Percentiles rank a stretch among this genome's conserved stretches.
phyloP scores from a whole-genome alignment of 2,113 vertebrate species.

The Channa maculata region DNA sequence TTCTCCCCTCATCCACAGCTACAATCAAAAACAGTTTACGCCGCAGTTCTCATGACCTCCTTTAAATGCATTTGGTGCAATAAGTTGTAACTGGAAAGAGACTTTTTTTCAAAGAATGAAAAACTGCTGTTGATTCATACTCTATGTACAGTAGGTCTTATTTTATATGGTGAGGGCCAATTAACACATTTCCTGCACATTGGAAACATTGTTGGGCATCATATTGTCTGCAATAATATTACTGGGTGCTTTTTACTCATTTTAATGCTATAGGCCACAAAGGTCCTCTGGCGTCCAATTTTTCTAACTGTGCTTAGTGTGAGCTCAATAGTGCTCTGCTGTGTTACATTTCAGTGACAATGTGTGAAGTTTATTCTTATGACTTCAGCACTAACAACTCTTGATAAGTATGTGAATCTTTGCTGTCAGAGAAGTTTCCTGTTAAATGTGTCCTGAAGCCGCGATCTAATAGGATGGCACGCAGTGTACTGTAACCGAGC shows the following conservation, averaged over 20 bases:
- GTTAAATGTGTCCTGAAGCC: slow-evolving; percentile 31
- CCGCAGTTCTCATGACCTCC: background rate
- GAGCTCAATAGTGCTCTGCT: background rate
- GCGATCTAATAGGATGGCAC: slow-evolving; percentile 22
- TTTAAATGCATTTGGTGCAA: too few relatives aligned
- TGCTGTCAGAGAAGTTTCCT: slow-evolving; percentile 42
- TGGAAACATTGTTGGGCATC: too few relatives aligned
- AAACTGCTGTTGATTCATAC: too few relatives aligned
- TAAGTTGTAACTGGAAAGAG: too few relatives aligned
- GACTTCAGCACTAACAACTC: background rate
- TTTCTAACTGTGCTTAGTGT: background rate
- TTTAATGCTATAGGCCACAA: background rate
- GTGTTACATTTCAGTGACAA: slow-evolving; percentile 48
- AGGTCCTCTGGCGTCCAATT: background rate
- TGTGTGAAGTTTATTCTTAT: slow-evolving; percentile 32
- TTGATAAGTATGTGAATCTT: slow-evolving; percentile 29
- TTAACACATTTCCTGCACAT: too few relatives aligned
- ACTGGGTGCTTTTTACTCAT: background rate
- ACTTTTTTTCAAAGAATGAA: too few relatives aligned
- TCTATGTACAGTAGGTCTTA: too few relatives aligned
- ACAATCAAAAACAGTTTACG: slow-evolving; percentile 16
- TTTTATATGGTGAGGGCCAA: too few relatives aligned
- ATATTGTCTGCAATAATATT: background rate
- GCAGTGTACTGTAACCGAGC: background rate
- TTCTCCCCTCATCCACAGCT: slow-evolving; percentile 29